A percentile compares a stretch with the other conserved stretches of the same genome.
These are phyloP conservation scores for Tapera naevia DNA, from an alignment of 2,797 vertebrate genomes.

Conservation along the genomic window DNA sequence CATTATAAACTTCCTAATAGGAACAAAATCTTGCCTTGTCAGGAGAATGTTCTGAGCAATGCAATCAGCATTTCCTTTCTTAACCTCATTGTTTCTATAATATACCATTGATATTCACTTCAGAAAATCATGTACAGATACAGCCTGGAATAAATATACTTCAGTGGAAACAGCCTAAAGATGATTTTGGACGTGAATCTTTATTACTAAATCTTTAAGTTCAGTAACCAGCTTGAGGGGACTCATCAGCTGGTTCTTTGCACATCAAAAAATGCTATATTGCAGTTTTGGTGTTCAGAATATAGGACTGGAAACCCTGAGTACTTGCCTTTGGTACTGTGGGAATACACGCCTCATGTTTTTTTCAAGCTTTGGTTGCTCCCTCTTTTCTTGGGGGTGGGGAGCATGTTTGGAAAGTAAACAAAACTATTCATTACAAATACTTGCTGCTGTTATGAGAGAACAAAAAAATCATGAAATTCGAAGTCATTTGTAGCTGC, in stretches of 20 bases:
- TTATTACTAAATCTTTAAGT: background rate
- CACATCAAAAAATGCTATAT: background rate
- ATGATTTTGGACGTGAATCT: background rate
- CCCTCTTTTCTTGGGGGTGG: background rate
- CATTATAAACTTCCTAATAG: background rate
- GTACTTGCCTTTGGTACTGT: background rate
- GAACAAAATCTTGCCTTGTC: background rate
- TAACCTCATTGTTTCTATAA: background rate
- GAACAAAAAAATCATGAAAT: background rate
- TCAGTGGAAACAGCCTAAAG: background rate
- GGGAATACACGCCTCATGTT: background rate
- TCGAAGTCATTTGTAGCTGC: background rate
- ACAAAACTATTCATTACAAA: background rate
- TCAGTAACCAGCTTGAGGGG: background rate
- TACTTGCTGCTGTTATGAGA: background rate
- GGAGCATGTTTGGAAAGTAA: background rate
- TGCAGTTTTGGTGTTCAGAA: background rate
- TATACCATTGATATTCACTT: background rate
- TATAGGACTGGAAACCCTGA: background rate
- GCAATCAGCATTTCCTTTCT: background rate
- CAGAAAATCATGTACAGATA: background rate
- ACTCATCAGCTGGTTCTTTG: background rate
- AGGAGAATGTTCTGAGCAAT: background rate
- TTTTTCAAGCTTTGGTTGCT: background rate
- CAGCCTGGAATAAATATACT: background rate